Evolutionary conservation across 2,888 invertebrate genomes (phyloP).

Genomic region (Stegana nigrithorax): DNA sequence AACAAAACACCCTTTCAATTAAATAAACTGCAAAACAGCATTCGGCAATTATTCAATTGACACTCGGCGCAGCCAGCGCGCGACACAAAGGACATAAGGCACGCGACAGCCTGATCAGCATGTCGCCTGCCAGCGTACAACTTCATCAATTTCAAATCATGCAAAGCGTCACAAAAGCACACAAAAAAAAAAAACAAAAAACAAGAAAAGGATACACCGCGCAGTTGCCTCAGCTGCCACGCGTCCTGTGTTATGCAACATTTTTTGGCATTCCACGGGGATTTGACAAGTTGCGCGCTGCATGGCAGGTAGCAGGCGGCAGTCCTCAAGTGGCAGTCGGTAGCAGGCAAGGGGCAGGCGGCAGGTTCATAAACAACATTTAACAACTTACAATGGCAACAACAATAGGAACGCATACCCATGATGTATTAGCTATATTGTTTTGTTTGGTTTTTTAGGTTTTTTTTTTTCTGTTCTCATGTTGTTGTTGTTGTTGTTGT

Average conservation of each 20-base stretch:
- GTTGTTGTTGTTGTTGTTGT: not conserved
- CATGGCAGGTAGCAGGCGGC: no score
- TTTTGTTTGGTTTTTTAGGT: not conserved
- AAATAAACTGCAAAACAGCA: conserved; percentile 60
- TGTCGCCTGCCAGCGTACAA: conserved; percentile 35
- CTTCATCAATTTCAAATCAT: conserved; percentile 65
- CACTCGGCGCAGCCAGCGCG: conserved; percentile 36
- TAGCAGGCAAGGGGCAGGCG: conserved; percentile 17
- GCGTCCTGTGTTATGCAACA: conserved; percentile 7
- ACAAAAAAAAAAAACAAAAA: no score
- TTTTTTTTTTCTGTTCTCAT: not conserved
- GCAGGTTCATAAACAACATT: conserved; percentile 55
- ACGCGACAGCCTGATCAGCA: conserved; percentile 1
- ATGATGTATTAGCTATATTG: not conserved
- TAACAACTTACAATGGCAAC: conserved; percentile 3
- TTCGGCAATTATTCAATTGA: conserved; percentile 65
- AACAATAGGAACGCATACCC: not conserved
- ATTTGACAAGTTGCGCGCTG: conserved; percentile 40
- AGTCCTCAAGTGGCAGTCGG: no score
- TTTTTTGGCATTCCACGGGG: conserved; percentile 40
- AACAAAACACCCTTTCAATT: conserved; percentile 64
- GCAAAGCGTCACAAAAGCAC: conserved; percentile 37
- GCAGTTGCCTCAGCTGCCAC: conserved; percentile 46
- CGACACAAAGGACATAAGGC: conserved; percentile 7
- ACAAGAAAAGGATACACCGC: conserved; percentile 40